phyloP scores from a whole-genome alignment of 2,888 invertebrate species.

The Tachina lurida region DNA sequence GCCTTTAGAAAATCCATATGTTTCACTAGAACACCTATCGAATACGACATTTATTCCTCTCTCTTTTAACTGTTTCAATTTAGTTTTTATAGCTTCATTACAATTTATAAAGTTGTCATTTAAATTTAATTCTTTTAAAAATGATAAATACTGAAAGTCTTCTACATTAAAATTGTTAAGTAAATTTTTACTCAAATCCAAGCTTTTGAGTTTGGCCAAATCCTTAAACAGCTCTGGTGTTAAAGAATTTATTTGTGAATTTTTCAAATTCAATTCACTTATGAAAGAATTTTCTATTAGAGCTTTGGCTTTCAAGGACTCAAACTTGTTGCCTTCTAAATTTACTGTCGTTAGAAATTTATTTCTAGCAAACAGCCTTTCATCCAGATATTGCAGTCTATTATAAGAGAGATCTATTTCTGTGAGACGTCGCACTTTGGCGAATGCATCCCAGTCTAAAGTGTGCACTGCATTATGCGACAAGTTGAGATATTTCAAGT shows the following conservation, averaged over 20 bases:
- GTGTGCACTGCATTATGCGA: constrained; percentile 86
- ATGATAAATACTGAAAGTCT: constrained; percentile 83
- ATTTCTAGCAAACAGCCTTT: constrained; percentile 85
- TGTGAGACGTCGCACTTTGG: constrained; percentile 83
- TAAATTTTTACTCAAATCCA: constrained; percentile 86
- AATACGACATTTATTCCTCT: constrained; percentile 75
- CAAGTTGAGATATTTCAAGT: constrained; percentile 78
- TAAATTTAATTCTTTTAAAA: constrained; percentile 82
- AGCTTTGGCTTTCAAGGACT: constrained; percentile 84
- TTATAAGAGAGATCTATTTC: constrained; percentile 86
- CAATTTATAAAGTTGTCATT: constrained; percentile 85
- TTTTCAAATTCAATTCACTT: constrained; percentile 85
- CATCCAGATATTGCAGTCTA: constrained; percentile 85
- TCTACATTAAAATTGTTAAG: constrained; percentile 84
- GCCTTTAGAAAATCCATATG: neutral
- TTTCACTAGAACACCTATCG: constrained; percentile 42
- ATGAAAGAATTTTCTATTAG: constrained; percentile 85
- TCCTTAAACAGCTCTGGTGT: constrained; percentile 84
- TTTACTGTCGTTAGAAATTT: constrained; percentile 84
- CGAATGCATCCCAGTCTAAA: constrained; percentile 86
- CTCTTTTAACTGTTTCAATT: constrained; percentile 75
- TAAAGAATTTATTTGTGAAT: constrained; percentile 85
- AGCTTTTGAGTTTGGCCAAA: constrained; percentile 84
- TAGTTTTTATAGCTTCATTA: constrained; percentile 80
- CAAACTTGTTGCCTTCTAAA: constrained; percentile 86